Conservation (phyloP, 2,888 invertebrate species). For the Tenthredo scrophulariae region DNA sequence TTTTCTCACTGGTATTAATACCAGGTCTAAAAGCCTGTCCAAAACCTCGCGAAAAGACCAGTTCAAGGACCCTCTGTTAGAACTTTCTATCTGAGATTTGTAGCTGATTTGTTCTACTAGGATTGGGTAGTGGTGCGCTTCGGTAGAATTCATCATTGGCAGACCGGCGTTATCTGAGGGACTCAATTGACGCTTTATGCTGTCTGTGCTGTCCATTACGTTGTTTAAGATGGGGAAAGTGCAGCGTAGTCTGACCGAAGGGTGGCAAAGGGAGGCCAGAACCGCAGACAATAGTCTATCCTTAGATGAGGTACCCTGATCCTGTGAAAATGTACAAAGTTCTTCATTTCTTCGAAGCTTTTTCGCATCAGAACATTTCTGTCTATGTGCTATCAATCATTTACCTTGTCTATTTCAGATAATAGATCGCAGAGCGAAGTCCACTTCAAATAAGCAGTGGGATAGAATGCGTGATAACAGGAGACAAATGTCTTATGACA, state of each 20-base stretch:
- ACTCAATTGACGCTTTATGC: constrained; percentile 81
- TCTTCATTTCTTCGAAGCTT: neutral
- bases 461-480: constrained; percentile 98
- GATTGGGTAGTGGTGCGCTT: constrained; percentile 87
- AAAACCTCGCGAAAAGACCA: constrained; percentile 91
- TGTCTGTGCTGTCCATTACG: constrained; percentile 78
- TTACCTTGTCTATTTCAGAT: constrained; percentile 85
- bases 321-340: constrained; percentile 67
- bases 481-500: constrained; percentile 94
- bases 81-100: constrained; percentile 80
- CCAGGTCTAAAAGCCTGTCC: constrained; percentile 89
- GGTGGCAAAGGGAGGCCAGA: constrained; percentile 91
- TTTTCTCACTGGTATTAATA: constrained; percentile 87
- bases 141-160: constrained; percentile 84
- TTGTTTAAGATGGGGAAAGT: constrained; percentile 86
- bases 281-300: constrained; percentile 89
- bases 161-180: constrained; percentile 86
- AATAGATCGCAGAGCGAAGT: constrained; percentile 92
- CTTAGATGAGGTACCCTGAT: constrained; percentile 77
- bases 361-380: neutral
- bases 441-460: constrained; percentile 96
- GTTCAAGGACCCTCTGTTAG: constrained; percentile 75
- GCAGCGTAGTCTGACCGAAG: constrained; percentile 86
- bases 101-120: constrained; percentile 89
- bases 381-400: constrained; percentile 53